Conservation (phyloP, 2,113 vertebrate genomes). For the Ochotona princeps region DNA sequence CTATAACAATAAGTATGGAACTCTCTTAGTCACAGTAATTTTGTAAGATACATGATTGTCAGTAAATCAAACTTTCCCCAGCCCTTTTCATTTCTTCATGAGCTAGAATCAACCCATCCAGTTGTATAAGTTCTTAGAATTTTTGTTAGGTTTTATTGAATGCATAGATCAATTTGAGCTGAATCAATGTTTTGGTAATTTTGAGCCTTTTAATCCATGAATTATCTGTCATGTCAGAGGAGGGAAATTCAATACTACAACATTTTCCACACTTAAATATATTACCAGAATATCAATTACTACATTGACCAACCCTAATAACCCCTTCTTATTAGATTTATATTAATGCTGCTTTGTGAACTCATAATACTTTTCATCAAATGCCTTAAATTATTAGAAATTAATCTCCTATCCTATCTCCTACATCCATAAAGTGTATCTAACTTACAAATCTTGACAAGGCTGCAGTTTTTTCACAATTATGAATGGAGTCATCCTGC, state of each 20-base stretch:
- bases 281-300: background rate
- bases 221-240: background rate
- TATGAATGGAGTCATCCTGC: background rate
- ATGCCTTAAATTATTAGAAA: background rate
- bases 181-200: background rate
- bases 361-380: background rate
- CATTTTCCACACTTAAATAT: background rate
- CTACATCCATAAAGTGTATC: background rate
- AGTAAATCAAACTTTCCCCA: background rate
- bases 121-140: background rate
- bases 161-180: background rate
- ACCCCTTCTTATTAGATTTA: background rate
- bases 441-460: slow-evolving; percentile 1
- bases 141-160: background rate
- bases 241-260: background rate
- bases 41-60: background rate
- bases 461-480: background rate
- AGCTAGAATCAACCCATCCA: background rate
- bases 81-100: background rate
- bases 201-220: background rate
- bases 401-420: background rate
- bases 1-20: background rate
- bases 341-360: background rate
- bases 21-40: background rate
- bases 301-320: background rate